These are phyloP conservation scores for Graptemys geographica DNA, from an alignment of 2,797 vertebrate genomes.

Conservation along the genomic window DNA sequence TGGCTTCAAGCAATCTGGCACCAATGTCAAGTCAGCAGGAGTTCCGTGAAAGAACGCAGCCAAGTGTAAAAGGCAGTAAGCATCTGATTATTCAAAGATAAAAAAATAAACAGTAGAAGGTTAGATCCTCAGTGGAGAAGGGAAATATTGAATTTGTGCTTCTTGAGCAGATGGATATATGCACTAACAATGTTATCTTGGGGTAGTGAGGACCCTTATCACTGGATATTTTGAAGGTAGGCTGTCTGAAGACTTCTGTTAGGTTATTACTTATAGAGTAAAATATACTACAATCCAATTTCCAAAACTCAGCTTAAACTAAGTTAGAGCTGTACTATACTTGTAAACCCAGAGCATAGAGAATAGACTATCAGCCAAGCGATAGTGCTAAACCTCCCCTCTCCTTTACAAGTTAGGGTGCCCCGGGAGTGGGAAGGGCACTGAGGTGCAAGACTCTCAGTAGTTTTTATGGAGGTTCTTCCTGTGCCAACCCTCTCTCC, in stretches of 20 bases:
- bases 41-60: neutral
- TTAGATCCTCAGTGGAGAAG: neutral
- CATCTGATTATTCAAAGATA: neutral
- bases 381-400: neutral
- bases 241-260: neutral
- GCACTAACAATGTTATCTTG: neutral
- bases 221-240: neutral
- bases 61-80: neutral
- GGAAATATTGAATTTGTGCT: constrained; percentile 2
- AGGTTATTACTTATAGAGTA: neutral
- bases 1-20: neutral
- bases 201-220: neutral
- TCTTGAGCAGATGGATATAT: neutral
- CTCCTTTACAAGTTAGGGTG: neutral
- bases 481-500: neutral
- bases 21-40: neutral
- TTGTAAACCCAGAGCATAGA: neutral
- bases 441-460: fast-evolving
- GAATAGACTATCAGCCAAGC: neutral
- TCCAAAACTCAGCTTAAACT: neutral
- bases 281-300: neutral
- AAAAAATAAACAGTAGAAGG: neutral
- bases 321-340: neutral
- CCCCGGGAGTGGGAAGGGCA: neutral
- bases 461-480: neutral